phyloP scores from a whole-genome alignment of 1,140 invertebrate genomes.

The Branchinecta lynchi region DNA sequence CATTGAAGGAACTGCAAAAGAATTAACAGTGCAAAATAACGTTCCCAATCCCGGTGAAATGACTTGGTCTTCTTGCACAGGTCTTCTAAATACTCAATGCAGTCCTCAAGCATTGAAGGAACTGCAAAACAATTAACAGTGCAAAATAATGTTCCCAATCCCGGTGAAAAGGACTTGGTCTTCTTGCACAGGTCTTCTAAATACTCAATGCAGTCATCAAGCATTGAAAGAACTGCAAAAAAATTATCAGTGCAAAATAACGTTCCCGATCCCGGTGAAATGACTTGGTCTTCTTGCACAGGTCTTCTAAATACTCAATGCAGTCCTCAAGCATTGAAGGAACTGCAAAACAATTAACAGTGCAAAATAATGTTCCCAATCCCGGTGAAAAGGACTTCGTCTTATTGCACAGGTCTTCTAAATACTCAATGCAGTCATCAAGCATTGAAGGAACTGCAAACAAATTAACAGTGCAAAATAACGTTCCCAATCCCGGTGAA shows the following conservation, averaged over 20 bases:
- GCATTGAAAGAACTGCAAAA: constrained; percentile 68
- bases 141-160: neutral
- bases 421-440: constrained; percentile 68
- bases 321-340: constrained; percentile 84
- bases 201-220: constrained; percentile 74
- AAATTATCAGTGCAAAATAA: constrained; percentile 16
- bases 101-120: constrained; percentile 80
- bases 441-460: constrained; percentile 75
- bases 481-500: constrained; percentile 28
- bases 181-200: constrained; percentile 47
- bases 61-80: constrained; percentile 37
- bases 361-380: neutral
- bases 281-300: constrained; percentile 36
- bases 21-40: constrained; percentile 14
- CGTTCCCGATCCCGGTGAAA: constrained; percentile 35
- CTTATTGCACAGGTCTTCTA: constrained; percentile 47
- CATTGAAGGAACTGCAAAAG: constrained; percentile 67
- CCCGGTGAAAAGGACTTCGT: constrained; percentile 43
- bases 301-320: constrained; percentile 57
- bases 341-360: constrained; percentile 42
- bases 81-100: constrained; percentile 59
- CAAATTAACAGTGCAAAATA: constrained; percentile 19
- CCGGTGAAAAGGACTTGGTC: constrained; percentile 44
- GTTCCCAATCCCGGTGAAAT: constrained; percentile 35
- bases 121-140: constrained; percentile 42